A percentile compares a stretch with the other conserved stretches of the same genome.
Conservation (phyloP, 2,888 invertebrate genomes). For the Plagodis pulveraria region DNA sequence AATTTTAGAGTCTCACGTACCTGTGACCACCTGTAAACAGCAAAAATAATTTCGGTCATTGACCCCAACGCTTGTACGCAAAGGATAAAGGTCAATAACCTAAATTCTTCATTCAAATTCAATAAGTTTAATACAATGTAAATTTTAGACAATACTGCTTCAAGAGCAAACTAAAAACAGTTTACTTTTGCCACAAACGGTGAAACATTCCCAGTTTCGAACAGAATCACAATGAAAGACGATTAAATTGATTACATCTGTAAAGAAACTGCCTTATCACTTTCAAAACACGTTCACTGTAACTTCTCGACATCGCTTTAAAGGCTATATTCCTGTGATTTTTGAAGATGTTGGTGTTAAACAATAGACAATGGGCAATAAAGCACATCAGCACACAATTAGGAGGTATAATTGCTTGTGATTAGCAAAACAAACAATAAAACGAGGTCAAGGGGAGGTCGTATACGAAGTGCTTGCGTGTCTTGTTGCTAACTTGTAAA, state of each 20-base stretch:
- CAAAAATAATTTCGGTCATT: too few relatives aligned
- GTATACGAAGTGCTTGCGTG: conserved; percentile 23
- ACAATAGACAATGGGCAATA: conserved; percentile 30
- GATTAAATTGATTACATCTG: conserved; percentile 4
- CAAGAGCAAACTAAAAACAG: too few relatives aligned
- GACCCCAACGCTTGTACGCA: too few relatives aligned
- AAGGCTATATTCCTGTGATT: conserved; percentile 1
- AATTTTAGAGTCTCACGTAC: too few relatives aligned
- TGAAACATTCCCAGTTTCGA: conserved; percentile 1
- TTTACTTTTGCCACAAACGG: background rate
- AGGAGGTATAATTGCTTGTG: conserved; percentile 23
- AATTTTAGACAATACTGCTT: too few relatives aligned
- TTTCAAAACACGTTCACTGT: background rate
- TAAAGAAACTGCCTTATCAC: conserved; percentile 6
- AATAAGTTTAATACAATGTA: too few relatives aligned
- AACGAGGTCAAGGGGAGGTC: conserved; percentile 31
- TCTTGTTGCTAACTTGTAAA: conserved; percentile 1
- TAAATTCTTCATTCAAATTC: too few relatives aligned
- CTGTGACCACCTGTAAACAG: too few relatives aligned
- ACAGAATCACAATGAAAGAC: conserved; percentile 5
- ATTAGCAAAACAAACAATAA: conserved; percentile 30
- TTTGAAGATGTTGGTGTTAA: conserved; percentile 8
- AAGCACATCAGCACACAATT: conserved; percentile 25
- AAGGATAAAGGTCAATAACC: too few relatives aligned
- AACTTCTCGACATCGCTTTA: conserved; percentile 1